A percentile compares a stretch with the other conserved stretches of the same genome.
phyloP scores from a whole-genome alignment of 2,888 invertebrate genomes.

The Drosophila maculinotata region DNA sequence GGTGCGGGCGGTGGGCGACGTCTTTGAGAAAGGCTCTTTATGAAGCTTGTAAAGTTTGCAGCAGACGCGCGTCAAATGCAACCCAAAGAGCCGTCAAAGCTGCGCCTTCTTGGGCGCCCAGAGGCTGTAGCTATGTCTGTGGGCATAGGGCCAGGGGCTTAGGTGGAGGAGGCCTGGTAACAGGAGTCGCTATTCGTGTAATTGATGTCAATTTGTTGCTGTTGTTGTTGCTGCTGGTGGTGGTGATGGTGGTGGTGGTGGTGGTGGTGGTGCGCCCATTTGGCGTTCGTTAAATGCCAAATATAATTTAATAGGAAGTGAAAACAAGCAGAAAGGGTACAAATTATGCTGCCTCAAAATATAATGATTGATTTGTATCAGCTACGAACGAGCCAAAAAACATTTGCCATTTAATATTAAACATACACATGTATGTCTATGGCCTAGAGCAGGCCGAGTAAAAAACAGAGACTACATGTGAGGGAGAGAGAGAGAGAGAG shows the following conservation, averaged over 20 bases:
- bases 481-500: neutral
- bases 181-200: conserved; percentile 75
- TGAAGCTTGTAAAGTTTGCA: conserved; percentile 28
- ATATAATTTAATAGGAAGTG: conserved; percentile 81
- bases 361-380: conserved; percentile 79
- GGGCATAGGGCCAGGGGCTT: conserved; percentile 27
- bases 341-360: conserved; percentile 69
- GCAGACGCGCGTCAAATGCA: conserved; percentile 72
- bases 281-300: conserved; percentile 74
- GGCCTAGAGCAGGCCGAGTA: neutral
- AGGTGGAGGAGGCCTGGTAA: conserved; percentile 31
- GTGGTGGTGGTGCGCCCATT: conserved; percentile 61
- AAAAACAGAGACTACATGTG: neutral
- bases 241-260: conserved; percentile 8
- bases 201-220: conserved; percentile 72
- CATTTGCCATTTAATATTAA: conserved; percentile 63
- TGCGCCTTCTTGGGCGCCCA: conserved; percentile 60
- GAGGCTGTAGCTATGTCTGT: conserved; percentile 19
- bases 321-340: conserved; percentile 80
- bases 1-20: conserved; percentile 1
- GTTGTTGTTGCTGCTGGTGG: conserved; percentile 20
- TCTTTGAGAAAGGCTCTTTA: conserved; percentile 48
- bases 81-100: conserved; percentile 65
- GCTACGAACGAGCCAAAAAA: conserved; percentile 70
- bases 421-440: conserved; percentile 54